Base-by-base conservation (phyloP, 2,888 invertebrate genomes). In the Aporophyla lueneburgensis region DNA sequence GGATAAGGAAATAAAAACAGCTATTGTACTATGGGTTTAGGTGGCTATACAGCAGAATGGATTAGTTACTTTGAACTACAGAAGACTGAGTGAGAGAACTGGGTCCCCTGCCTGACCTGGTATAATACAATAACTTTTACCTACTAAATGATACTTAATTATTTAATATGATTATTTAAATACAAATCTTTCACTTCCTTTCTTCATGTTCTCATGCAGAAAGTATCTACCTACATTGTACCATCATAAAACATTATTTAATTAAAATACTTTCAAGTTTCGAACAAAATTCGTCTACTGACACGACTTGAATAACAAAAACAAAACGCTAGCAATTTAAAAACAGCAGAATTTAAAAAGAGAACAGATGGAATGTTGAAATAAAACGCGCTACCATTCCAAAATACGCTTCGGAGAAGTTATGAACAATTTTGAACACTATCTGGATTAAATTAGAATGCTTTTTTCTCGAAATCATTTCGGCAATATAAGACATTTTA, bases 291-390 rank as follows among this genome's bases (percentile, higher is more conserved):
- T 61, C 40, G 54, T 56, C 51, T 62, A 67, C 92, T 89, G 90
- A 89, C 89, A 88, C 81, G 87, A 88, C 81, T 78, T 89, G 89
- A 92, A 12, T 19, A 95, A 93, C 88, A 90, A 94, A 93, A 94
- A 93, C 91, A 94, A 94, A 94, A 93, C 92, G 85, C 92, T 88
- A 90, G 94, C 94, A 94, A 94, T 94, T 95, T 94, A 94, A 94
- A 94, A 95, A 94, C 90, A 92, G 92, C 93, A 90, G 91, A 93
- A 93, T 94, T 94, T 91, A 94, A 95, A 95, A 96, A 94, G 91
- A 92, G 93, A 94, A 94, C 93, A 91, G 87, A 84, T 88, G 95
- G 96, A 96, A 96, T 96, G 95, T 96, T 93, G 95, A 93, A 94
- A 93, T 87, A 91, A 92, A 93, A 88, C 89, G 89, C 86, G 95